Percentiles rank a stretch among this genome's conserved stretches.
These are phyloP conservation scores for Pomatorhinus ruficollis DNA, from an alignment of 2,113 vertebrate species.

Conservation along the genomic window DNA sequence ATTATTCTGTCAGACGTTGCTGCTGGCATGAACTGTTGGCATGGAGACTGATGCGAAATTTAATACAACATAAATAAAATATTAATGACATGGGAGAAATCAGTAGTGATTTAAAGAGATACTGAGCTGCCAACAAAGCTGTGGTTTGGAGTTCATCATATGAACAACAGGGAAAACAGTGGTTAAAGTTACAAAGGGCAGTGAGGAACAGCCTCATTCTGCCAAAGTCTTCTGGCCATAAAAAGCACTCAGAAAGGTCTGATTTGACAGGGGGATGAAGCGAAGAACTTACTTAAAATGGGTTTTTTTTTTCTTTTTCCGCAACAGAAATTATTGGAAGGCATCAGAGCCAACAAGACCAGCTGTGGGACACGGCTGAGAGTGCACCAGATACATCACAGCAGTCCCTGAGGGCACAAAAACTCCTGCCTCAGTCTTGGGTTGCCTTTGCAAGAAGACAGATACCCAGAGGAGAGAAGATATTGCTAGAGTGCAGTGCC, in stretches of 20 bases:
- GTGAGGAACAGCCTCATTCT: background rate
- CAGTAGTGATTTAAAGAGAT: constrained; percentile 34
- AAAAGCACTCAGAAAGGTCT: background rate
- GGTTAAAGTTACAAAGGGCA: background rate
- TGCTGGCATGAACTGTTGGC: constrained; percentile 60
- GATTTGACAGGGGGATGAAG: background rate
- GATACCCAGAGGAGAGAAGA: background rate
- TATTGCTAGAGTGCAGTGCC: background rate
- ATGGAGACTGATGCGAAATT: constrained; percentile 50
- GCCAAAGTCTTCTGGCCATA: background rate
- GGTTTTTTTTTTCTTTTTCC: background rate
- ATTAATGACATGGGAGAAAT: constrained; percentile 32
- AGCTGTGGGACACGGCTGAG: background rate
- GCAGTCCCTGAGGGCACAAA: background rate
- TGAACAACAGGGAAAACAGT: background rate
- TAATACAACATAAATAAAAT: constrained; percentile 61
- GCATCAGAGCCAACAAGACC: background rate
- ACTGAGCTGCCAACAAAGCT: background rate
- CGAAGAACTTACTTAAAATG: background rate
- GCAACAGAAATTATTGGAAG: background rate
- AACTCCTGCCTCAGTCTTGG: background rate
- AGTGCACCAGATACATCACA: background rate
- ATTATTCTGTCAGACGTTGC: constrained; percentile 38
- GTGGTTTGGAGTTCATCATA: background rate
- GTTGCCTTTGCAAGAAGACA: background rate